phyloP scores from a whole-genome alignment of 2,797 vertebrate species.

The Lagorchestes hirsutus region DNA sequence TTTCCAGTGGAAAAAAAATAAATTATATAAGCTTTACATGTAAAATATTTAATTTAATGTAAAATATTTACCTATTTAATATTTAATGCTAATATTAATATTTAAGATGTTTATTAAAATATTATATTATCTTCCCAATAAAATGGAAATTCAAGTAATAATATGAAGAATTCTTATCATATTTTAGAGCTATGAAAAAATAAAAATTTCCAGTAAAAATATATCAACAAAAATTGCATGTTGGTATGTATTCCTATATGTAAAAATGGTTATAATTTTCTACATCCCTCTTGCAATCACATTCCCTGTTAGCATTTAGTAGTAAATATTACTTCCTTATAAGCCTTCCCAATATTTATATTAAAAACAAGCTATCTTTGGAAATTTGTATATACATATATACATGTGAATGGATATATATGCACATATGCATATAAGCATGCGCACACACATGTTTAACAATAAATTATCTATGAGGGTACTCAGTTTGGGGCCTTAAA shows the following conservation, averaged over 20 bases:
- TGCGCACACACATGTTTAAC: background rate
- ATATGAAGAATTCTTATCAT: background rate
- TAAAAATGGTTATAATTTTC: background rate
- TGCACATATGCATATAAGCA: background rate
- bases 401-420: background rate
- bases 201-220: background rate
- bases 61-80: background rate
- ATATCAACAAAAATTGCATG: background rate
- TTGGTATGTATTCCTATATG: background rate
- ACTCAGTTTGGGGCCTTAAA: background rate
- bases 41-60: background rate
- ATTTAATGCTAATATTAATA: background rate
- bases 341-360: conserved; percentile 24
- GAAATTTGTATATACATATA: background rate
- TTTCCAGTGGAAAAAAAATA: conserved; percentile 68
- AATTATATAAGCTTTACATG: background rate
- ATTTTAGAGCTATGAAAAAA: background rate
- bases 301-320: background rate
- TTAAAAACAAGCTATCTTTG: background rate
- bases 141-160: background rate
- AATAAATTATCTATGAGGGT: background rate
- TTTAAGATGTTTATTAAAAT: background rate
- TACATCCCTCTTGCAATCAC: background rate
- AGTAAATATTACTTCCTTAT: background rate
- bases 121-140: conserved; percentile 16